A percentile compares a stretch with the other conserved stretches of the same genome.
These are phyloP conservation scores for Ganaspis sp. DNA, from an alignment of 1,140 invertebrate species.

Conservation along the genomic window DNA sequence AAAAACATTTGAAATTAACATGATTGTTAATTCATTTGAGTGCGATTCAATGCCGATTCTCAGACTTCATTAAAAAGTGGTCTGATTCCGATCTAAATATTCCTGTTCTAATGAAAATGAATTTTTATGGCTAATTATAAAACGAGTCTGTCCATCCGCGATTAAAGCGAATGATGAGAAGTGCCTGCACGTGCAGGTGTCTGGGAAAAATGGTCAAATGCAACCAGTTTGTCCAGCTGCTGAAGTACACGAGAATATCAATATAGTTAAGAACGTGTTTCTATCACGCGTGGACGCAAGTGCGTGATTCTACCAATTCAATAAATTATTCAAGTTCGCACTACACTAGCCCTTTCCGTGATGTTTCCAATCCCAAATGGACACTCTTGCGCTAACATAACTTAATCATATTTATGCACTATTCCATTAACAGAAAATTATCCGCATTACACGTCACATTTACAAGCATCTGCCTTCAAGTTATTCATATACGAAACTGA, in stretches of 20 bases:
- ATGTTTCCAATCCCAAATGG: not conserved
- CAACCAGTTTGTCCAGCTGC: slow-evolving; percentile 53
- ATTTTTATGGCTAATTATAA: not conserved
- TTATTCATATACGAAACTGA: not conserved
- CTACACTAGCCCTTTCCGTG: not conserved
- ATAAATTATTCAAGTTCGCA: slow-evolving; percentile 50
- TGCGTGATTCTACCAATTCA: slow-evolving; percentile 44
- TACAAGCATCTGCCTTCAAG: not conserved
- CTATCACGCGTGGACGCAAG: slow-evolving; percentile 38
- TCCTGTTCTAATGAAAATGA: not conserved
- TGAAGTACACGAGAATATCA: slow-evolving; percentile 34
- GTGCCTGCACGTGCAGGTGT: slow-evolving; percentile 37
- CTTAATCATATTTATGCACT: slow-evolving; percentile 13
- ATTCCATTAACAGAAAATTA: slow-evolving; percentile 3
- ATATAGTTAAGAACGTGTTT: slow-evolving; percentile 26
- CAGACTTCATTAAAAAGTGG: slow-evolving; percentile 34
- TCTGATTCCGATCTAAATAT: slow-evolving; percentile 31
- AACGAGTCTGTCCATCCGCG: not conserved
- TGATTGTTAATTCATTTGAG: no score
- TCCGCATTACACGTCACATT: not conserved
- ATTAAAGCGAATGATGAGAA: slow-evolving; percentile 46
- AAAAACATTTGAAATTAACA: no score
- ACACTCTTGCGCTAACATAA: not conserved
- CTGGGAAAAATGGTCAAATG: slow-evolving; percentile 49
- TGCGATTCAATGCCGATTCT: no score